These are phyloP conservation scores for Drosophila greeni DNA, from an alignment of 2,888 invertebrate genomes.

Conservation along the genomic window DNA sequence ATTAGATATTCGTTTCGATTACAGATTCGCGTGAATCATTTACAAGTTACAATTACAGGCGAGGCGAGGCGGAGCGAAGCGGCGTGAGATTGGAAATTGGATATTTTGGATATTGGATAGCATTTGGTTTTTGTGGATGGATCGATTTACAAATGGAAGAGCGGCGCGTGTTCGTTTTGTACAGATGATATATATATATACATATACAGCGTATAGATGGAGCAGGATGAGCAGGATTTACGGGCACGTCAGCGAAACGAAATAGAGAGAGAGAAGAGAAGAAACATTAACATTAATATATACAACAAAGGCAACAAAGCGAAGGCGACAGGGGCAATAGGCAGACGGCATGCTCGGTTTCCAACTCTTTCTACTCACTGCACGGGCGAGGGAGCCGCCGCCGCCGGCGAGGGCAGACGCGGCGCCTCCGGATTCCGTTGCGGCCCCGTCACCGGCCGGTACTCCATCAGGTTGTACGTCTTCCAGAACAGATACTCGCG, in stretches of 20 bases:
- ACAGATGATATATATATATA: conserved; percentile 15
- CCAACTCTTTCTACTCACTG: conserved; percentile 82
- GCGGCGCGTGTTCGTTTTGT: conserved; percentile 2
- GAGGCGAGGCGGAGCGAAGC: conserved; percentile 7
- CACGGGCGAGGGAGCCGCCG: conserved; percentile 81
- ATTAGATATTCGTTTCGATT: conserved; percentile 29
- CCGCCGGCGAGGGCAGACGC: conserved; percentile 81
- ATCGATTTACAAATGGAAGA: conserved; percentile 34
- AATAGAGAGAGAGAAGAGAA: conserved; percentile 23
- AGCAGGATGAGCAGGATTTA: conserved; percentile 25
- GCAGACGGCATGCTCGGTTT: conserved; percentile 1
- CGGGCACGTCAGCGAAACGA: too few species aligned
- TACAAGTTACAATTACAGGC: conserved; percentile 28
- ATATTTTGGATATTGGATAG: conserved; percentile 37
- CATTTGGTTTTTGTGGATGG: conserved; percentile 11
- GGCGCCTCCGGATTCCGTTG: conserved; percentile 78
- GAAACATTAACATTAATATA: conserved; percentile 49
- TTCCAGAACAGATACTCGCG: conserved; percentile 91
- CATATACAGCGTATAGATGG: conserved; percentile 10
- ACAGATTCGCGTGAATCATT: conserved; percentile 30
- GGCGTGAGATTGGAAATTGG: conserved; percentile 44
- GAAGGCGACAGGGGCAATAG: not conserved
- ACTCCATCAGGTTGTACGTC: conserved; percentile 90
- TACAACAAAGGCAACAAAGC: conserved; percentile 27
- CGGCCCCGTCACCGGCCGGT: conserved; percentile 90